Conservation (phyloP, 2,113 vertebrate genomes). For the Ochotona princeps region DNA sequence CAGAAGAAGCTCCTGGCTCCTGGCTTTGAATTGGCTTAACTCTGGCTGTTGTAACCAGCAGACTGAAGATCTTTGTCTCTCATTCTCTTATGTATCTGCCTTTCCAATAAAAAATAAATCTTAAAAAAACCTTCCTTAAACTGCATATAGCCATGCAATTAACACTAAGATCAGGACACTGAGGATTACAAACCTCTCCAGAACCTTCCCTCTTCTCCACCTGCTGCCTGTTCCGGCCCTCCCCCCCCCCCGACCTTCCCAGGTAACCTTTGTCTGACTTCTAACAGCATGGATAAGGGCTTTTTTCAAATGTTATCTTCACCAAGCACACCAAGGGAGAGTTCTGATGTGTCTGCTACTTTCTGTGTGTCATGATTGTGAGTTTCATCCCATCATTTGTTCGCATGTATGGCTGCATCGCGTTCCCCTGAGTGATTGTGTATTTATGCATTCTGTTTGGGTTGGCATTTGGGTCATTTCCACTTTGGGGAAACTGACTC, state of each 20-base stretch:
- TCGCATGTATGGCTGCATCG: rapidly evolving
- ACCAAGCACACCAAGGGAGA: neutral
- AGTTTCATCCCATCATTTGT: neutral
- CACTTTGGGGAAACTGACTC: neutral
- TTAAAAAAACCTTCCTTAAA: too few relatives aligned
- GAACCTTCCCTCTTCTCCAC: neutral
- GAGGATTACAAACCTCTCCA: neutral
- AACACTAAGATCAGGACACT: neutral
- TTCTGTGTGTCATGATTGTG: rapidly evolving
- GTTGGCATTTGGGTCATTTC: neutral
- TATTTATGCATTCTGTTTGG: neutral
- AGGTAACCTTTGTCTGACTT: neutral
- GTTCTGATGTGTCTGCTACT: neutral
- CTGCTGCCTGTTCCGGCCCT: rapidly evolving
- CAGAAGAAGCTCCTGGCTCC: too few relatives aligned
- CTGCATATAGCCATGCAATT: neutral
- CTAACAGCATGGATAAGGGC: neutral
- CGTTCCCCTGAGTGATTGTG: too few relatives aligned
- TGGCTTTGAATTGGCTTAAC: too few relatives aligned
- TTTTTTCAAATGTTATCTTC: neutral
- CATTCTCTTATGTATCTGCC: too few relatives aligned
- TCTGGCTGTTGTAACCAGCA: too few relatives aligned
- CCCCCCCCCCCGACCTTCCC: too few relatives aligned
- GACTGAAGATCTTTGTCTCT: too few relatives aligned
- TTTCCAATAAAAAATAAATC: too few relatives aligned